Base-by-base conservation (phyloP, 2,888 invertebrate genomes). In the Oscheius sp. region DNA sequence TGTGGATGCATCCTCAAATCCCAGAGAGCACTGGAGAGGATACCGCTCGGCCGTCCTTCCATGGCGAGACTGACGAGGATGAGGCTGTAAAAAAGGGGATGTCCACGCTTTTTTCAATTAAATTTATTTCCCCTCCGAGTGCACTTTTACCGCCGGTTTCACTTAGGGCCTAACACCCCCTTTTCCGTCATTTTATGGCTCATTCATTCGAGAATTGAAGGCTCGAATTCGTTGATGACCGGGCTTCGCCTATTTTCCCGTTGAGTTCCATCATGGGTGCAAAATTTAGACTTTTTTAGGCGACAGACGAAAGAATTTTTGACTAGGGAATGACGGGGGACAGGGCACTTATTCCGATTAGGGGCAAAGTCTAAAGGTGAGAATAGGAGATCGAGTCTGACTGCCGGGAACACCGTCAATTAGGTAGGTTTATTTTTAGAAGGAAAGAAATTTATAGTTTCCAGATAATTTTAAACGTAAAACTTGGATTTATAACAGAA, bases 1-100 rank as follows among this genome's bases (percentile, higher is more conserved):
- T 52, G 21, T 12, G 21, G 46, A 1, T 49, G 16, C 52, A 21
- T 58, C 49, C 23, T 59, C 25, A 59, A 25, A 52, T 71, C 71
- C 71, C 71, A 71, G 16, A 71, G 52, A 13, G 71, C 71, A 61
- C 71, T 63, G 52, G 61, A 61, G 46, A 71, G 52, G 25, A 71
- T 71, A 16, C 71, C 71, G 18, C 63, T 61, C 18, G 71, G 71
- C 13, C 71, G 59, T 35, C 21, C n/a, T 25, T 66, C 52, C 66
- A 66, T 66, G 16, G 46, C 41, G 49, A 55, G 64, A 23, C n/a
- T 53, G 18, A 55, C 23, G 35, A 55, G 41, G 55, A 55, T 69
- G 53, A 49, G 49, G 49, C 43, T 43, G 43, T 23, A 5, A 35
- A 35, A 58, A 35, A 9, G 35, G 35, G 35, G 35, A 35, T 6